A percentile compares a stretch with the other conserved stretches of the same genome.
phyloP scores from a whole-genome alignment of 2,113 vertebrate genomes.

The Blennius ocellaris region DNA sequence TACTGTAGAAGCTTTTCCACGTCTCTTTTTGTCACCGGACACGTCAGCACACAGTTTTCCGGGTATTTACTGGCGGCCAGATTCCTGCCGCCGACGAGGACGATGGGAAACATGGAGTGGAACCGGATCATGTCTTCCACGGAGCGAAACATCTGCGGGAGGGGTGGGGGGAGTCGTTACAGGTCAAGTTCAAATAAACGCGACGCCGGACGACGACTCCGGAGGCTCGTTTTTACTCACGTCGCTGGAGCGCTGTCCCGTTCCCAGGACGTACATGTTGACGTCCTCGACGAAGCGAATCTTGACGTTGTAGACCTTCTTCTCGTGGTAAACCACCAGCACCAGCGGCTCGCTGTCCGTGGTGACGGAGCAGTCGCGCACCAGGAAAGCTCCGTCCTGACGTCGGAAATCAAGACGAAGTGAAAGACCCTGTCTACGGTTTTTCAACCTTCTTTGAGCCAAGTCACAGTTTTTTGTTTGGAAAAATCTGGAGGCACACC shows the following conservation, averaged over 20 bases:
- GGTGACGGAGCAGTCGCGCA: conserved; percentile 88
- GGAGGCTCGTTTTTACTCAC: conserved; percentile 78
- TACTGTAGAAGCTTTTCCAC: conserved; percentile 65
- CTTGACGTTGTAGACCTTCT: conserved; percentile 93
- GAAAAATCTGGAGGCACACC: no score
- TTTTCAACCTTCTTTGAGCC: no score
- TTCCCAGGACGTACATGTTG: conserved; percentile 87
- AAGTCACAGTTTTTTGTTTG: no score
- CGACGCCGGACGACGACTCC: not conserved
- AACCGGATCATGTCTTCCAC: conserved; percentile 91
- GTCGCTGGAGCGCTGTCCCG: conserved; percentile 85
- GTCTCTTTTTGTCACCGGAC: conserved; percentile 72
- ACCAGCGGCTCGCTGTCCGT: conserved; percentile 88
- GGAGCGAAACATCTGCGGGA: conserved; percentile 88
- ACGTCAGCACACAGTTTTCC: conserved; percentile 85
- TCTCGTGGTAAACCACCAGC: conserved; percentile 86
- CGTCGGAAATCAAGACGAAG: not conserved
- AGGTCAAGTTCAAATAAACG: not conserved
- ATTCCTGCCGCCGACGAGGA: conserved; percentile 87
- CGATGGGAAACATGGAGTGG: conserved; percentile 87
- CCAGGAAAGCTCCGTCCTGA: conserved; percentile 91
- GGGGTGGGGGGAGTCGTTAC: no score
- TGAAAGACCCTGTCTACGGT: no score
- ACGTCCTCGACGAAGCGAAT: conserved; percentile 86
- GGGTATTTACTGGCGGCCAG: conserved; percentile 51